Percentiles rank a stretch among this genome's conserved stretches.
These are phyloP conservation scores for Psittacula cyanocephala DNA, from an alignment of 2,113 vertebrate genomes.

Conservation along the genomic window DNA sequence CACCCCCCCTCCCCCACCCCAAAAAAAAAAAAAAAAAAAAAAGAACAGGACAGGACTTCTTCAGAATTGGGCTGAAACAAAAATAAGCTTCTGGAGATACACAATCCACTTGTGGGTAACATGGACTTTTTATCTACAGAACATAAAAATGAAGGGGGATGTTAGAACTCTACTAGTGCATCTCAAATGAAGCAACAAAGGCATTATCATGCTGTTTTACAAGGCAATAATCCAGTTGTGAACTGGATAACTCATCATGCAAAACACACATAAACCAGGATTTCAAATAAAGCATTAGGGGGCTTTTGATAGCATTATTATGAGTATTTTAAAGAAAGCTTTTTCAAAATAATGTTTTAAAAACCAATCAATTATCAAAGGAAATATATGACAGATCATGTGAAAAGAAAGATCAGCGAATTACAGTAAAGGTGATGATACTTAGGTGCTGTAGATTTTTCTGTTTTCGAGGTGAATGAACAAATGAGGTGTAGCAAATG, in stretches of 20 bases:
- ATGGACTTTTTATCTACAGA: background rate
- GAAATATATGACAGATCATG: background rate
- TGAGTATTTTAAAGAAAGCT: background rate
- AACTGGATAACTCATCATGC: background rate
- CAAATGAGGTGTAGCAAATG: background rate
- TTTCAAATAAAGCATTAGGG: background rate
- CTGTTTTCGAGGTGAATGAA: background rate
- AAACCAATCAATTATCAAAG: background rate
- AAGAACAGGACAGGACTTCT: background rate
- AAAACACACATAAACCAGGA: background rate
- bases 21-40: rapidly evolving
- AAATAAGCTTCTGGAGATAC: background rate
- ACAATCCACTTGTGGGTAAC: background rate
- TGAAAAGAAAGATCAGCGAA: background rate
- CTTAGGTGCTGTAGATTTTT: background rate
- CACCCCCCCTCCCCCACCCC: no score
- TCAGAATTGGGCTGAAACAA: background rate
- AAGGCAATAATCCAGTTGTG: background rate
- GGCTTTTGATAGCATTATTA: background rate
- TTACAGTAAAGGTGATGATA: background rate
- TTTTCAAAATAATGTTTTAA: background rate
- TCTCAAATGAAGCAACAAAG: background rate
- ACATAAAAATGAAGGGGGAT: background rate
- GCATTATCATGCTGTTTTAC: background rate
- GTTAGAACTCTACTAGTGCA: background rate